A percentile compares a stretch with the other conserved stretches of the same genome.
Evolutionary conservation across 2,888 invertebrate species (phyloP).

Genomic region (Germaria angustata): DNA sequence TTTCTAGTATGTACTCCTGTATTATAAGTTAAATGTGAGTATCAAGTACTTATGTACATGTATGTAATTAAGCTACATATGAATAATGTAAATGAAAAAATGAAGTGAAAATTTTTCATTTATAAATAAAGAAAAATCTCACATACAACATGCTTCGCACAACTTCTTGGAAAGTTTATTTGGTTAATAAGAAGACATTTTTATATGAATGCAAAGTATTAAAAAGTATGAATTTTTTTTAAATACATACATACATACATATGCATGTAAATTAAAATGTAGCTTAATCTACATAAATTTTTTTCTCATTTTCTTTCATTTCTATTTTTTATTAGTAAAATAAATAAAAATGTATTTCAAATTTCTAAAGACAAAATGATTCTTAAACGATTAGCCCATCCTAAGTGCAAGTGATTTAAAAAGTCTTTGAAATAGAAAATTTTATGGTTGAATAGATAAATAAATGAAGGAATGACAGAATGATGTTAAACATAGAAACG

Average conservation of each 20-base stretch:
- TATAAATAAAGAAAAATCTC: constrained; percentile 3
- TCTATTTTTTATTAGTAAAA: neutral
- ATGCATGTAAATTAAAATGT: constrained; percentile 5
- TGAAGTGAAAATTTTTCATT: constrained; percentile 39
- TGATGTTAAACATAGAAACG: constrained; percentile 32
- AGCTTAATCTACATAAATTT: constrained; percentile 19
- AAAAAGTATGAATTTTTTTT: too few relatives aligned
- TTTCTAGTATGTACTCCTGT: neutral
- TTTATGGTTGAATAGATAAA: constrained; percentile 27
- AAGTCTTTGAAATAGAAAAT: constrained; percentile 22
- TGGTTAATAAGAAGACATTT: neutral
- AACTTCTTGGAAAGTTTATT: constrained; percentile 5
- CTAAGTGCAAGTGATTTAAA: constrained; percentile 56
- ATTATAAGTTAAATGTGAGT: constrained; percentile 6
- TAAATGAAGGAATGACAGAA: constrained; percentile 42
- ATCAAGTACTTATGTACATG: too few relatives aligned
- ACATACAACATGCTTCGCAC: neutral
- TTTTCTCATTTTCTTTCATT: neutral
- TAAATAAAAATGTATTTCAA: neutral
- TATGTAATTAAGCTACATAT: constrained; percentile 12
- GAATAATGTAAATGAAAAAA: constrained; percentile 42
- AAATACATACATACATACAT: too few relatives aligned
- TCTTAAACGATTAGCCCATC: constrained; percentile 43
- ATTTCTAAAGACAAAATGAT: constrained; percentile 26
- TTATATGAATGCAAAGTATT: constrained; percentile 4